phyloP scores from a whole-genome alignment of 2,888 invertebrate genomes.

The Acanthosepion esculentum region DNA sequence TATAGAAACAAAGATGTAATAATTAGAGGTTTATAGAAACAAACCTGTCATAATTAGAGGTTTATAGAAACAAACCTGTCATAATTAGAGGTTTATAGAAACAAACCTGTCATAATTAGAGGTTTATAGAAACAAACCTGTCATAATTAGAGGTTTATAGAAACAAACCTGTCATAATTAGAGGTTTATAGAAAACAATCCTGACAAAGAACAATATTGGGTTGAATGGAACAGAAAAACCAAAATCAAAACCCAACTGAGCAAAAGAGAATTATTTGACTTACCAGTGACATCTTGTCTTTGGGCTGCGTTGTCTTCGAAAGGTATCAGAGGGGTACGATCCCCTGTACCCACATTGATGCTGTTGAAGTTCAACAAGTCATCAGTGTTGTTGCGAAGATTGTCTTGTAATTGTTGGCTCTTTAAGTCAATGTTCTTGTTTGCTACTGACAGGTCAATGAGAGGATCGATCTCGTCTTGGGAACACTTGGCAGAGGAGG shows the following conservation, averaged over 20 bases:
- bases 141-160: too few species aligned
- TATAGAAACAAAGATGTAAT: too few species aligned
- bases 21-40: too few species aligned
- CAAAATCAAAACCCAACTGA: background rate
- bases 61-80: too few species aligned
- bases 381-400: slow-evolving; percentile 56
- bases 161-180: too few species aligned
- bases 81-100: too few species aligned
- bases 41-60: too few species aligned
- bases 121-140: too few species aligned
- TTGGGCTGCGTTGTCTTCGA: slow-evolving; percentile 68
- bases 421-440: slow-evolving; percentile 58
- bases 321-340: slow-evolving; percentile 66
- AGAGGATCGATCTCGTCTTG: slow-evolving; percentile 64
- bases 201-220: too few species aligned
- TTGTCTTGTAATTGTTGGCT: slow-evolving; percentile 53
- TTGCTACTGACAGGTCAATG: slow-evolving; percentile 64
- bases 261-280: background rate
- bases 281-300: slow-evolving; percentile 69
- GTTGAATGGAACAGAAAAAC: too few species aligned
- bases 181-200: too few species aligned
- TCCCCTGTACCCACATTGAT: slow-evolving; percentile 57
- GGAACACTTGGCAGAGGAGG: slow-evolving; percentile 43
- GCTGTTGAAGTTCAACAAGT: slow-evolving; percentile 64
- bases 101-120: too few species aligned